Base-by-base conservation (phyloP, 2,113 vertebrate species). In the Myotis yumanensis region DNA sequence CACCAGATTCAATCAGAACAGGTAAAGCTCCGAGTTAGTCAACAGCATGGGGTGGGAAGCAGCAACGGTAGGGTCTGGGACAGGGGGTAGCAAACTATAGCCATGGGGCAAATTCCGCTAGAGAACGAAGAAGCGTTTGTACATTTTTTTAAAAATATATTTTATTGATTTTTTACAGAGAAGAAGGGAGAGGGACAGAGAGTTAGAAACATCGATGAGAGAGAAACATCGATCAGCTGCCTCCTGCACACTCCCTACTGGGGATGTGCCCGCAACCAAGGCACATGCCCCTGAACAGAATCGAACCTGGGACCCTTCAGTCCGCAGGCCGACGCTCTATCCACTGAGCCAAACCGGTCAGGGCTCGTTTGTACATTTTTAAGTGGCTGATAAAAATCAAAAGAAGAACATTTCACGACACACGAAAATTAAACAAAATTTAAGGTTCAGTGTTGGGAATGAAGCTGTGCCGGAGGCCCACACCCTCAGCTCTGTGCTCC, bases 371-470 rank as follows among this genome's bases (percentile, higher is more conserved):
- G 59, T 32, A 37, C 25, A 51, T 91, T 69, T 68, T 80, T 85
- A 57, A 93, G 80, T 14, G 52, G 51, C 14, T 59, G 86, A 40
- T 23, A 51, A 91, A 90, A 91, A 46, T 76, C 71, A 87, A 92
- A 95, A 62, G 0, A 64, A 73, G 32, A 52, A 23, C 59, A 95
- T 57, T 64, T 85, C 51, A 68, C 18, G 73, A 87, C 12, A 77
- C 17, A 46, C 62, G 37, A 92, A 83, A 88, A 80, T 4, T 7
- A 52, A 25, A 30, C 37, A n/a, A 89, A 90, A 90, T 76, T 57
- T 81, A 59, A 90, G 71, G 76, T 64, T 43, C 72, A 32, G 30
- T n/a, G 30, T 64, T n/a, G 52, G 84, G 71, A 81, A 18, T 77
- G 75, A 68, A 76, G 35, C 22, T 86, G 71, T 76, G 35, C 1